Percentiles rank a stretch among this genome's conserved stretches.
These are phyloP conservation scores for Lytechinus pictus DNA, from an alignment of 35 echinoderm and acorn worm genomes.

Conservation along the genomic window DNA sequence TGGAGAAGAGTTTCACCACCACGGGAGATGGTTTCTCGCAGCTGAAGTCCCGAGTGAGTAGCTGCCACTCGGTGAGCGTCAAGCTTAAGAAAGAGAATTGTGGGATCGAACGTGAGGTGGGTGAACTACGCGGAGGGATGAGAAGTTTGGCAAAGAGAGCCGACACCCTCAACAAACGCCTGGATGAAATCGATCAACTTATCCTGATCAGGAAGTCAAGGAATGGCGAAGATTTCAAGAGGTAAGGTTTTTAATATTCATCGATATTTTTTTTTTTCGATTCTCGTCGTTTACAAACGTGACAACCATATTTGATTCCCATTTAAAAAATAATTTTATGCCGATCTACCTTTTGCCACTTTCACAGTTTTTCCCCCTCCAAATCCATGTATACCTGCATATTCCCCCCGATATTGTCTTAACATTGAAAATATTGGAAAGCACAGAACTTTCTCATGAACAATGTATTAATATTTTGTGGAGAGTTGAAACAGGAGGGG, in stretches of 20 bases:
- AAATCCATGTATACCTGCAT: too few species aligned
- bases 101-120: conserved; percentile 16
- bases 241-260: not conserved
- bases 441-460: too few species aligned
- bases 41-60: conserved; percentile 13
- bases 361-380: too few species aligned
- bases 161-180: conserved; percentile 33
- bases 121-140: conserved; percentile 40
- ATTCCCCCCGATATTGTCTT: too few species aligned
- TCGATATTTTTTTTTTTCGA: not conserved
- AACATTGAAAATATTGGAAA: too few species aligned
- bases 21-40: conserved; percentile 24
- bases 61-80: not conserved
- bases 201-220: conserved; percentile 8
- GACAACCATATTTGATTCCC: too few species aligned
- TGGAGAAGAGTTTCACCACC: conserved; percentile 40
- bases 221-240: not conserved
- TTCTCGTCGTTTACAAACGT: not conserved
- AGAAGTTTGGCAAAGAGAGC: conserved; percentile 14
- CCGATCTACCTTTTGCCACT: too few species aligned
- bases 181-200: conserved; percentile 33
- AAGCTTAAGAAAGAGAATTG: conserved; percentile 10
- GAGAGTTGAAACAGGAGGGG: too few species aligned
- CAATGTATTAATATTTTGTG: too few species aligned
- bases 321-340: too few species aligned